These are phyloP conservation scores for Nanorana parkeri DNA, from an alignment of 2,113 vertebrate genomes.

Conservation along the genomic window DNA sequence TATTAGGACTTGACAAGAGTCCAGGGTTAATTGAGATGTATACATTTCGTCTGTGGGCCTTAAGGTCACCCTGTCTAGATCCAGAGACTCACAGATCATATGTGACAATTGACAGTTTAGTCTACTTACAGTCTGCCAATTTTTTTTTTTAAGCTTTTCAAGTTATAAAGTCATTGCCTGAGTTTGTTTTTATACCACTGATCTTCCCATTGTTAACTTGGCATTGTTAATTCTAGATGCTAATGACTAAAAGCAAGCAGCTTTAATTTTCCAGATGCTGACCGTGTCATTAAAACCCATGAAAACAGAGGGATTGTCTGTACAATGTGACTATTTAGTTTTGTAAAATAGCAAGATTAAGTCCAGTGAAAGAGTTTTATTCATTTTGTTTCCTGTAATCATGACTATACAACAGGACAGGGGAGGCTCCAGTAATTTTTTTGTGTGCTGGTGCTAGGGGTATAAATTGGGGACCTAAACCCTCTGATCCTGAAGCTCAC, in stretches of 20 bases:
- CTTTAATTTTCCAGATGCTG: not conserved
- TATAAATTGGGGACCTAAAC: too few relatives aligned
- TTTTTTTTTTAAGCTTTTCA: not conserved
- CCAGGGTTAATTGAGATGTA: constrained; percentile 23
- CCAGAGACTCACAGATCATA: constrained; percentile 10
- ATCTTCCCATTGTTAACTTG: not conserved
- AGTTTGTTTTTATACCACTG: not conserved
- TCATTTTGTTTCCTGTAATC: too few relatives aligned
- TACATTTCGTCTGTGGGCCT: not conserved
- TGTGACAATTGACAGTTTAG: constrained; percentile 20
- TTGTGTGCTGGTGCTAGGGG: too few relatives aligned
- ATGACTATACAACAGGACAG: too few relatives aligned
- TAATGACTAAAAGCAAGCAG: not conserved
- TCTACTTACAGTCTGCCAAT: constrained; percentile 2
- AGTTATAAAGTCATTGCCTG: not conserved
- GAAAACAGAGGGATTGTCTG: not conserved
- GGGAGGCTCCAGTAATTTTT: too few relatives aligned
- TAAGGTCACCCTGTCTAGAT: constrained; percentile 23
- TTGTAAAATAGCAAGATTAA: not conserved
- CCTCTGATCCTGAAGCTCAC: too few relatives aligned
- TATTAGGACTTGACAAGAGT: constrained; percentile 21
- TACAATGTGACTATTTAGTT: not conserved
- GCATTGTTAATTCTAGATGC: not conserved
- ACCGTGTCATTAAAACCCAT: not conserved
- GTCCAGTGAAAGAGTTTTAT: too few relatives aligned